These are phyloP conservation scores for Turnix velox DNA, from an alignment of 2,113 vertebrate genomes.

Conservation along the genomic window DNA sequence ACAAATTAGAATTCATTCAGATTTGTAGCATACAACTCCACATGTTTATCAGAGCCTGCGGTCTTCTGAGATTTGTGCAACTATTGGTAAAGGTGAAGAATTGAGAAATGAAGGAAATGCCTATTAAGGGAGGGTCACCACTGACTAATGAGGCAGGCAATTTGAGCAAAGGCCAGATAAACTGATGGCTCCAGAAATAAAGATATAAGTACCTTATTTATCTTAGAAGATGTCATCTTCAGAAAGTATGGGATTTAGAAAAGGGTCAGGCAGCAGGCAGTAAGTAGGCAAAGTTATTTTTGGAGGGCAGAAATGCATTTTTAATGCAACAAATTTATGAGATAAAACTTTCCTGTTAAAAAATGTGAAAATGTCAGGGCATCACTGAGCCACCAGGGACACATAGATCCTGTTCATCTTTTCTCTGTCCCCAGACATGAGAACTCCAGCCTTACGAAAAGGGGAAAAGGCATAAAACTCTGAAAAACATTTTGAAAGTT, in stretches of 20 bases:
- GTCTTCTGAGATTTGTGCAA: not conserved
- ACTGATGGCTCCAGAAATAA: not conserved
- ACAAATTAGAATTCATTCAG: not conserved
- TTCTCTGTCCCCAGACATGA: not conserved
- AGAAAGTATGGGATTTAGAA: not conserved
- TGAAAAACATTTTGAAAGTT: not conserved
- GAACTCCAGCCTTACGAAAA: not conserved
- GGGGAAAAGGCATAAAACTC: not conserved
- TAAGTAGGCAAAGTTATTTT: not conserved
- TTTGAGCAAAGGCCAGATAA: not conserved
- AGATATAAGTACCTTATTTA: not conserved
- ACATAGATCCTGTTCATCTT: not conserved
- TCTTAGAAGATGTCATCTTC: not conserved
- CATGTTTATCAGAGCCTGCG: not conserved
- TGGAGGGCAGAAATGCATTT: not conserved
- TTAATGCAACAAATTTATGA: not conserved
- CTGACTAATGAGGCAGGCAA: not conserved
- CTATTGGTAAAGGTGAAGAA: not conserved
- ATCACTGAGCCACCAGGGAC: not conserved
- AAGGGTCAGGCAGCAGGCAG: not conserved
- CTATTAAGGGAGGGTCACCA: not conserved
- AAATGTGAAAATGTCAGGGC: not conserved
- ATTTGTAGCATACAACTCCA: not conserved
- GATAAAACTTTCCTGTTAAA: not conserved
- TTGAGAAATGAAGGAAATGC: not conserved